Conservation (phyloP, 1,140 invertebrate species). For the Zaprionus vittiger region DNA sequence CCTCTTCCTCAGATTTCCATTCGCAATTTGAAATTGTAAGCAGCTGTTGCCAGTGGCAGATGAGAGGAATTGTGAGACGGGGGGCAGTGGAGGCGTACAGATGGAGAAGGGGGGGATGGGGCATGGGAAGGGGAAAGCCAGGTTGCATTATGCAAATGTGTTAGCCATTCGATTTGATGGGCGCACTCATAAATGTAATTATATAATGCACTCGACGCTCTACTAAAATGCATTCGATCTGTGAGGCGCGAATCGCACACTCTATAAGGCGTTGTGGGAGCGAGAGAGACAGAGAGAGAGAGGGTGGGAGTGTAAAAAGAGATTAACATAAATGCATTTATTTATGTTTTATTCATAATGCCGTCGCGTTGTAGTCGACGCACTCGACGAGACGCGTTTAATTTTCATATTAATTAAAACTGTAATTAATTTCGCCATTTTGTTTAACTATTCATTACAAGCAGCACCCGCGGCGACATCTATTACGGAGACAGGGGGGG, state of each 20-base stretch:
- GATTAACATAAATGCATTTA: conserved; percentile 40
- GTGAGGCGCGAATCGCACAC: neutral
- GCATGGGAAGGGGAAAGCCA: neutral
- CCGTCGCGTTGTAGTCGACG: conserved; percentile 12
- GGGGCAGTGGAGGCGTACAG: neutral
- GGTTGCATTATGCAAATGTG: conserved; percentile 61
- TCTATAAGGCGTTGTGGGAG: neutral
- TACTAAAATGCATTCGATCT: conserved; percentile 13
- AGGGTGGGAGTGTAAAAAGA: conserved; percentile 7
- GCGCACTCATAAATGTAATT: conserved; percentile 69
- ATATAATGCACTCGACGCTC: conserved; percentile 54
- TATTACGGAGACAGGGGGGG: neutral
- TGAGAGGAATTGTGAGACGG: neutral
- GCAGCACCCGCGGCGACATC: neutral
- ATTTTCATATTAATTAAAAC: conserved; percentile 52
- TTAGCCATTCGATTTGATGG: conserved; percentile 73
- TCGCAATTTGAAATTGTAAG: conserved; percentile 24
- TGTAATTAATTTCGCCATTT: conserved; percentile 72
- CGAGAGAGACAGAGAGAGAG: too few species aligned
- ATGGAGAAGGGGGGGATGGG: too few species aligned
- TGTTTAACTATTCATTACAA: conserved; percentile 46
- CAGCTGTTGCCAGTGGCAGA: conserved; percentile 25
- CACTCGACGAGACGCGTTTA: conserved; percentile 52
- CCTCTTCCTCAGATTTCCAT: neutral
- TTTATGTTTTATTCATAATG: conserved; percentile 64